These are phyloP conservation scores for Hycleus phaleratus DNA, from an alignment of 1,140 invertebrate species.

Conservation along the genomic window DNA sequence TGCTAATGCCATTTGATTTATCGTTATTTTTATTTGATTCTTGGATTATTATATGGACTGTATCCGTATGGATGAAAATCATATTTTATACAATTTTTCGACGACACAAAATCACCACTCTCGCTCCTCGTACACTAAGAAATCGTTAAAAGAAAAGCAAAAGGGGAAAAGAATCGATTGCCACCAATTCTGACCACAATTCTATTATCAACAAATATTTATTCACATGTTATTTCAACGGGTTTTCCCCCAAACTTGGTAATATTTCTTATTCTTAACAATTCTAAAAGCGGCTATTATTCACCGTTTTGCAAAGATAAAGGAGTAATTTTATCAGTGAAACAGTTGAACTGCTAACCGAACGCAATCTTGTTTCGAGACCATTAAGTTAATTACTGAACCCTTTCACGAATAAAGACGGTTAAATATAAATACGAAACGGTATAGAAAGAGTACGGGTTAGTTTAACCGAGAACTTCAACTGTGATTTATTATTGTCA, in stretches of 20 bases:
- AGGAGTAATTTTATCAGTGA: slow-evolving; percentile 40
- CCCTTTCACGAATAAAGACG: slow-evolving; percentile 32
- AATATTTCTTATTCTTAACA: no score
- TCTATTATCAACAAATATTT: no score
- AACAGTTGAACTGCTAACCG: slow-evolving; percentile 40
- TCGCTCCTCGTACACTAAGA: no score
- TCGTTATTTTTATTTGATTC: slow-evolving; percentile 44
- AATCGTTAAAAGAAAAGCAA: no score
- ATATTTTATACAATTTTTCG: slow-evolving; percentile 35
- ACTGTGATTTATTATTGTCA: slow-evolving; percentile 9
- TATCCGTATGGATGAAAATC: slow-evolving; percentile 44
- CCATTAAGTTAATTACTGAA: slow-evolving; percentile 43
- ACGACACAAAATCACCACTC: no score
- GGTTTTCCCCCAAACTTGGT: no score
- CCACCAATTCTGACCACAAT: no score
- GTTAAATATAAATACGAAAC: neutral
- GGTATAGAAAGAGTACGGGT: neutral
- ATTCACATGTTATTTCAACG: no score
- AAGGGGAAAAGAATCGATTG: no score
- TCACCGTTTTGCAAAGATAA: slow-evolving; percentile 33
- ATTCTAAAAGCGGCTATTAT: slow-evolving; percentile 21
- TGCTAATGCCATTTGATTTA: slow-evolving; percentile 40
- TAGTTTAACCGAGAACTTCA: neutral
- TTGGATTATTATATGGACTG: slow-evolving; percentile 44
- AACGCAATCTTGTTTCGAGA: slow-evolving; percentile 43